Base-by-base conservation (phyloP, 1,140 invertebrate genomes). In the Orius insidiosus region DNA sequence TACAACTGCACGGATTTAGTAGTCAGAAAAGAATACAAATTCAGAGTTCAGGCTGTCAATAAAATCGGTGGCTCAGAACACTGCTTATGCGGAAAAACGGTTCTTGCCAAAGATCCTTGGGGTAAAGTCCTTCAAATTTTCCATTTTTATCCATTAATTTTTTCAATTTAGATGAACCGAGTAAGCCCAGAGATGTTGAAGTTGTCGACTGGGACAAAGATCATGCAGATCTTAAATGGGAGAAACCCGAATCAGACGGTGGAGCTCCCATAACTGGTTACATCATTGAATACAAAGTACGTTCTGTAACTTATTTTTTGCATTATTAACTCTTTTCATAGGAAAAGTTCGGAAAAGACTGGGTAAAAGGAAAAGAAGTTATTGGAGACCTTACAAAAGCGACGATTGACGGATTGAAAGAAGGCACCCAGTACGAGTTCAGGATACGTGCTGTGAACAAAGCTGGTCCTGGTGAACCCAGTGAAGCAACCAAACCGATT, bases 41-140 rank as follows among this genome's bases (percentile, higher is more conserved):
- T 98, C 70, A 74, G 94, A 50, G 90, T 97, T 48, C 74, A 80
- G 48, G 94, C 93, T 40, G 80, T 95, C 9, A 98, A 98, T 60
- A 87, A 87, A 58, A 73, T 88, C 47, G 84, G 83, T 39, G 69
- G 77, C 5, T 84, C 87, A 63, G 89, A 96, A 60, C 88, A 89
- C 40, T 80, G 85, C 15, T 64, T 79, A 6, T 86, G 90, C 56
- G 77, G 68, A 49, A 90, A 86, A 59, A 75, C 83, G 19, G 78
- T 93, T 18, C 62, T 95, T 37, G 92, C 93, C 32, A 97, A 97
- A 66, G 90, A 98, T 79, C 93, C 93, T 53, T 98, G 89, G 86
- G 89, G 85, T 90, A 69, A 67, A 65, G 49, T 45, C 38, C 5
- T 10, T 36, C 9, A 15, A 15, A n/a, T 36, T 36, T 10, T 36